Evolutionary conservation across 1,140 invertebrate species (phyloP), one percentile per base, ranked within the genome.

Genomic region (Phortica variegata): DNA sequence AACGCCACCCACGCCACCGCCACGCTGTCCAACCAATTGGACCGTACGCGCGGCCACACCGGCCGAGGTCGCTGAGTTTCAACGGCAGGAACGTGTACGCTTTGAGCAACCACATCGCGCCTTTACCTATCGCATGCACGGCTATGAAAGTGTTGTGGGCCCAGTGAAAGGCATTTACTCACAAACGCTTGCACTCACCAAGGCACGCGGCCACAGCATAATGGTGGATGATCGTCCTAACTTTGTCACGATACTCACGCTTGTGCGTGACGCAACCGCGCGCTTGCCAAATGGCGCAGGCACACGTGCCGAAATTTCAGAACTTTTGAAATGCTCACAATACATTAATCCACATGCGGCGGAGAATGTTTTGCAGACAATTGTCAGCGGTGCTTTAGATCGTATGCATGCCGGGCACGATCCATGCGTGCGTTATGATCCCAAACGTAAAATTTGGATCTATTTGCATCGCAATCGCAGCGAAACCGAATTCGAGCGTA

Each of bases 211-310:
- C 19, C 91, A 95, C 73, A 87, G 87, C 2, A 80, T 96, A 39
- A 79, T 97, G 40, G 85, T 87, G 1, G 84, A 87, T 3, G 87
- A 91, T 68, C 79, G 94, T 33, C 94, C 94, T 18, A 89, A 93
- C 47, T 95, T 88, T 77, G 93, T 95, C 9, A 93, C 92, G 5
- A 93, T 96, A 65, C 76, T 95, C 6, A 90, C 92, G 10, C 78
- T 97, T 29, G 92, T 97, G 8, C 79, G 93, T 32, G 94, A 97
- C 80, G 91, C 94, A 3, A 90, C 93, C 0, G 93, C 95, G 0
- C 79, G 95, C 34, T 78, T 97, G 47, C 94, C 95, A 1, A 96
- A 93, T 76, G 93, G 94, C 1, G 91, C 97, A 79, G 94, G 95
- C 17, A 95, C 93, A 0, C 78, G 93, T 19, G 85, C 88, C 3